phyloP scores from a whole-genome alignment of 1,140 invertebrate genomes.

The Geopemphigus sp. region DNA sequence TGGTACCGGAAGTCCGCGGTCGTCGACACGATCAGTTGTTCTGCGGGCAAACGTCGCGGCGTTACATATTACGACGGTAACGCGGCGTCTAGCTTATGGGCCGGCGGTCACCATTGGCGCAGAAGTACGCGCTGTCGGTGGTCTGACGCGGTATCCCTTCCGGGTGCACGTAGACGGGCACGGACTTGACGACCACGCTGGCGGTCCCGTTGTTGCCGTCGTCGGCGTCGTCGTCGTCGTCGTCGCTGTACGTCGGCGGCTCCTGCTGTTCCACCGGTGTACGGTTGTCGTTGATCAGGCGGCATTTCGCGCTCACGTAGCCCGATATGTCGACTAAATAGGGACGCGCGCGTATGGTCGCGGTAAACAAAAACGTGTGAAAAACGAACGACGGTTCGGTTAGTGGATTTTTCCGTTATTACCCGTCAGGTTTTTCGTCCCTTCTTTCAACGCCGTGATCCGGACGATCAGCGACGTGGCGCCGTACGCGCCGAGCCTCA shows the following conservation, averaged over 20 bases:
- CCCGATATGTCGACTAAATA: conserved; percentile 64
- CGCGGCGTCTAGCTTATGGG: no score
- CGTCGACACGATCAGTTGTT: conserved; percentile 52
- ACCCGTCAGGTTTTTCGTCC: conserved; percentile 66
- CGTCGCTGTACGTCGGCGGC: no score
- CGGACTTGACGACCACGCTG: conserved; percentile 55
- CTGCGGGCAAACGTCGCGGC: no score
- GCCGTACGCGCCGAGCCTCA: conserved; percentile 63
- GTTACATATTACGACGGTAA: no score
- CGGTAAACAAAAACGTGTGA: neutral
- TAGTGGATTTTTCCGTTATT: neutral
- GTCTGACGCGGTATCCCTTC: conserved; percentile 63
- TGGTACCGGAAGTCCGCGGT: conserved; percentile 64
- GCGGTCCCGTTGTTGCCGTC: conserved; percentile 51
- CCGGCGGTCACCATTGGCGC: conserved; percentile 65
- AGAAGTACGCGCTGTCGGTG: conserved; percentile 67
- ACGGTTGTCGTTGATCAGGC: conserved; percentile 54
- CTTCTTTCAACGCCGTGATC: conserved; percentile 62
- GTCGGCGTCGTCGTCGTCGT: conserved; percentile 51
- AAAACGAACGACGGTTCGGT: neutral
- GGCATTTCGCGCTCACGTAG: conserved; percentile 62
- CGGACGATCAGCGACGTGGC: conserved; percentile 64
- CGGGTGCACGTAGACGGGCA: conserved; percentile 60
- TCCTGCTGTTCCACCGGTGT: conserved; percentile 56
- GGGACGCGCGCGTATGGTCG: no score